Evolutionary conservation across 2,888 invertebrate genomes (phyloP), one percentile per base, ranked within the genome.

Genomic region (Sisyra terminalis): DNA sequence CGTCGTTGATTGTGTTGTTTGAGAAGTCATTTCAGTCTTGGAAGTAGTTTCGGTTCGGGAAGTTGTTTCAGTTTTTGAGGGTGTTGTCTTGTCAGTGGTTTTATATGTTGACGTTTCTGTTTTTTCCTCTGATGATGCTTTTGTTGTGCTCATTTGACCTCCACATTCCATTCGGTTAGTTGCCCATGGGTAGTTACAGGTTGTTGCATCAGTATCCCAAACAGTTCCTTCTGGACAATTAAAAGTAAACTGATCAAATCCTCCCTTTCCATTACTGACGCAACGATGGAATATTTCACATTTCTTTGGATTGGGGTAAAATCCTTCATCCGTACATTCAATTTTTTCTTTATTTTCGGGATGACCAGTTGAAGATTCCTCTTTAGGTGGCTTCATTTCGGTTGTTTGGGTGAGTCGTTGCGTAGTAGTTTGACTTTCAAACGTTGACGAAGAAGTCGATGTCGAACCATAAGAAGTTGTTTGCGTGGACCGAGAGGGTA

Each of bases 271-370:
- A 45, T 64, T 56, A 37, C 61, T 54, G 0, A 65, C 63, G 48
- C 75, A 75, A 36, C 73, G 64, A 46, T 71, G 71, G 55, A 74
- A 75, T 50, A 70, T 73, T 10, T 57, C 64, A 47, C 75, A 75
- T 45, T 67, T 53, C 35, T 66, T 62, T 2, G 70, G 70, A 53
- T 76, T 66, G 1, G 74, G 67, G 61, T 70, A 74, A 50, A 72
- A 79, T 5, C 79, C 80, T 56, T 73, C 72, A 14, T 59, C 57
- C 8, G 62, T 54, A 54, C 76, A 78, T 42, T 56, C 10, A 31
- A 41, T 11, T 54, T 46, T 39, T 49, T 40, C 52, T 46, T 44
- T 47, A 49, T 43, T 53, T 50, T 18, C 47, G 39, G 32, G 24
- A 41, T 44, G 15, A 15, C 17, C 31, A 46, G 46, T 30, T 2